These are phyloP conservation scores for Timema cristinae DNA, from an alignment of 2,888 invertebrate species.

Conservation along the genomic window DNA sequence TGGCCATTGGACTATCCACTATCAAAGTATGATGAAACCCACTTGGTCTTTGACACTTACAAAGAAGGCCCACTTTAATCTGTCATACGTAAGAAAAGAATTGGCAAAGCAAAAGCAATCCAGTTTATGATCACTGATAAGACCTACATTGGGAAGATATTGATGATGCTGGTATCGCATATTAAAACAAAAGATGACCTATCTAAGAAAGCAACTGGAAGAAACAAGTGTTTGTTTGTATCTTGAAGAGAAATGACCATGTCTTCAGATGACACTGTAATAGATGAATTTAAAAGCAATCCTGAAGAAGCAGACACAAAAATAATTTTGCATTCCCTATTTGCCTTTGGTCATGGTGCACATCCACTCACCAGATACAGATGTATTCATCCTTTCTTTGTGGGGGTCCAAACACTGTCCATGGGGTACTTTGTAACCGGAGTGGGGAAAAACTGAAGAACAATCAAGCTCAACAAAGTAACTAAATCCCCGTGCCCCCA, in stretches of 20 bases:
- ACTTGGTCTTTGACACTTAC: constrained; percentile 17
- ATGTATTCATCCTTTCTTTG: constrained; percentile 12
- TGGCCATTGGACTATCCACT: constrained; percentile 15
- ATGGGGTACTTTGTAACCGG: neutral
- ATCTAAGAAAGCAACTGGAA: neutral
- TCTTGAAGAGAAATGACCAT: neutral
- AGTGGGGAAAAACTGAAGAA: neutral
- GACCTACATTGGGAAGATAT: too few relatives aligned
- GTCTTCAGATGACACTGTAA: neutral
- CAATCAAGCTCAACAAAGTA: constrained; percentile 1
- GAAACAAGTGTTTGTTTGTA: too few relatives aligned
- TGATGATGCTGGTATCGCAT: neutral
- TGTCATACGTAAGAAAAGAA: neutral
- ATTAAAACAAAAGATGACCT: neutral
- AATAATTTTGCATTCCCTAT: constrained; percentile 7
- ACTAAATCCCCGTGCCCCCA: neutral
- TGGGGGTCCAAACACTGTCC: neutral
- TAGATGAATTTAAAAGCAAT: constrained; percentile 8
- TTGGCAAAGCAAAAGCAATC: too few relatives aligned
- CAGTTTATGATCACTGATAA: too few relatives aligned
- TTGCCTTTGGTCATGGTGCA: neutral
- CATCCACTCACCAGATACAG: constrained; percentile 5
- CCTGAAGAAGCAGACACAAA: neutral
- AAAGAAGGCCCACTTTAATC: neutral
- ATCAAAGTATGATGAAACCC: constrained; percentile 4